Base-by-base conservation (phyloP, 2,797 vertebrate genomes). In the Serranus cabrilla region DNA sequence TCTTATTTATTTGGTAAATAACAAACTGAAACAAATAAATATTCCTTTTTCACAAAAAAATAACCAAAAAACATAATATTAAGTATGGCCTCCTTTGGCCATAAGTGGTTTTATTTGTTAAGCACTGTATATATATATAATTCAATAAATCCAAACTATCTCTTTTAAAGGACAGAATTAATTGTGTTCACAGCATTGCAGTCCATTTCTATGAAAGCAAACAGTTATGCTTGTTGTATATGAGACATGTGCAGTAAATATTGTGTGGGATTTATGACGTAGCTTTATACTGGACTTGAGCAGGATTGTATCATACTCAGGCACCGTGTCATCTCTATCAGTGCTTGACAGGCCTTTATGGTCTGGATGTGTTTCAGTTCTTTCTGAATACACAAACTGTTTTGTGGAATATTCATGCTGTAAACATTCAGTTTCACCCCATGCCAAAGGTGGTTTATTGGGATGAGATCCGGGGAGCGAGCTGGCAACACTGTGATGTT, bases 401-500 rank as follows among this genome's bases (percentile, higher is more conserved):
- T 61, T 43, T 20, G 59, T 43, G 42, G 50, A 75, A 68, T 77
- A 71, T 78, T 78, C 67, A 65, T 60, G 40, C 54, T 40, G n/a
- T 31, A 71, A 71, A 63, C 39, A 57, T 61, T 78, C 6, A 49
- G 39, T 74, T 67, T 72, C 56, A 78, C 49, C 43, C 66, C 43
- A 16, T 3, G 20, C 61, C 63, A 71, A 71, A 66, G 18, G 67
- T 45, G 47, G 31, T 68, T 75, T 78, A 59, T 74, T 75, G 55
- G 52, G 39, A 27, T 75, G 68, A 79, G 25, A 69, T 81, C 7
- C 62, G 25, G 57, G 46, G 61, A 71, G 42, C 23, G 3, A 43
- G 34, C 55, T 71, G 37, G 58, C 65, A 81, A 34, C 40, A 18
- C 49, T n/a, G 21, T 69, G 51, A 72, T 73, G 76, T 80, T 75